Percentiles rank a stretch among this genome's conserved stretches.
These are phyloP conservation scores for Oxyteleia sp. DNA, from an alignment of 2,888 invertebrate genomes.

Conservation along the genomic window DNA sequence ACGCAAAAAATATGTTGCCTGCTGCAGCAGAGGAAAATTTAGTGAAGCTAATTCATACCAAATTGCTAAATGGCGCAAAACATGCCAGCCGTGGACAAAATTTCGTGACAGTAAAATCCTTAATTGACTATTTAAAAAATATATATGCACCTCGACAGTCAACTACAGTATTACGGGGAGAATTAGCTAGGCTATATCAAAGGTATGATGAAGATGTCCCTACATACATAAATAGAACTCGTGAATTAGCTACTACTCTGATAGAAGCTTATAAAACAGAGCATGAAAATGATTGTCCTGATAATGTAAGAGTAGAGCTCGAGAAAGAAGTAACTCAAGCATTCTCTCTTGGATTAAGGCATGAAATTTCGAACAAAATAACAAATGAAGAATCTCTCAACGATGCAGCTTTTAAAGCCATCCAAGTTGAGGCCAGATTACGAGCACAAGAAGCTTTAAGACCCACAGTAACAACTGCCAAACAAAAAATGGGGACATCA, in stretches of 20 bases:
- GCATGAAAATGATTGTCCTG: neutral
- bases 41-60: neutral
- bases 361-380: neutral
- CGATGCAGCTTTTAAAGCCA: neutral
- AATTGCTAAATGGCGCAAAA: neutral
- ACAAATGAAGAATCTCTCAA: neutral
- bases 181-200: no score
- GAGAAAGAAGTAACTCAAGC: neutral
- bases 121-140: no score
- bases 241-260: neutral
- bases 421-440: neutral
- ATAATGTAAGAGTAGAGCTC: neutral
- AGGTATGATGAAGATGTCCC: constrained; percentile 10
- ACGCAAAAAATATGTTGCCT: constrained; percentile 15
- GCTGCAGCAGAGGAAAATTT: constrained; percentile 11
- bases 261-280: neutral
- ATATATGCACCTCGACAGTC: no score
- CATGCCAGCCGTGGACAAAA: neutral
- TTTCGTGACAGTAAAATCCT: neutral
- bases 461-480: no score
- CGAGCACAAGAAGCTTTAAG: neutral
- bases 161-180: no score
- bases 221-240: neutral
- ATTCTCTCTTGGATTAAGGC: no score
- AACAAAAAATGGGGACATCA: no score